Evolutionary conservation across 2,113 vertebrate species (phyloP).

Genomic region (Vidua macroura): DNA sequence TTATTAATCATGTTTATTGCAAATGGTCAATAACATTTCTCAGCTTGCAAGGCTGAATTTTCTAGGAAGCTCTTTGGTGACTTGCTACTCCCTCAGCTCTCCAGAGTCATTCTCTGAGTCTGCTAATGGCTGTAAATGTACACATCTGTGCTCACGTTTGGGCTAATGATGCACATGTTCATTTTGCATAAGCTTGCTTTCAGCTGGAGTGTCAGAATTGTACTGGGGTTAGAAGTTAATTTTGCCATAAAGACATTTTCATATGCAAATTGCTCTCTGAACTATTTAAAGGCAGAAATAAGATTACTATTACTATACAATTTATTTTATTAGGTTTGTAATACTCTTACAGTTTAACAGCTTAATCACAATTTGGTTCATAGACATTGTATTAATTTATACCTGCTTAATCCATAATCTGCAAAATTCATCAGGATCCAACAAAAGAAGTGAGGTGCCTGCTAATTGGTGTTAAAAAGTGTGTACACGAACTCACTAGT

Average conservation of each 20-base stretch:
- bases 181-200: not conserved
- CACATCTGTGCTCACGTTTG: rapidly evolving
- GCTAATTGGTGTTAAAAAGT: not conserved
- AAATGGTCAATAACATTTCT: not conserved
- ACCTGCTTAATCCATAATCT: too few species aligned
- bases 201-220: not conserved
- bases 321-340: not conserved
- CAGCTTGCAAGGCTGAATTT: not conserved
- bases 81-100: not conserved
- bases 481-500: too few species aligned
- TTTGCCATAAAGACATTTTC: not conserved
- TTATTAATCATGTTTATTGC: not conserved
- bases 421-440: not conserved
- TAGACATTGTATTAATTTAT: not conserved
- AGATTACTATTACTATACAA: not conserved
- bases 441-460: too few species aligned
- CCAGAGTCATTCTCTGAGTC: not conserved
- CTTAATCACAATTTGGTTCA: not conserved
- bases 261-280: not conserved
- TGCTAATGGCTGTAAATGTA: too few species aligned
- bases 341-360: not conserved
- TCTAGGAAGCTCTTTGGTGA: not conserved
- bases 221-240: not conserved
- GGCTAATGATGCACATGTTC: rapidly evolving
- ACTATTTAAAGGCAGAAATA: not conserved